Percentiles rank a stretch among this genome's conserved stretches.
Evolutionary conservation across 2,888 invertebrate species (phyloP).

Genomic region (Patella caerulea): DNA sequence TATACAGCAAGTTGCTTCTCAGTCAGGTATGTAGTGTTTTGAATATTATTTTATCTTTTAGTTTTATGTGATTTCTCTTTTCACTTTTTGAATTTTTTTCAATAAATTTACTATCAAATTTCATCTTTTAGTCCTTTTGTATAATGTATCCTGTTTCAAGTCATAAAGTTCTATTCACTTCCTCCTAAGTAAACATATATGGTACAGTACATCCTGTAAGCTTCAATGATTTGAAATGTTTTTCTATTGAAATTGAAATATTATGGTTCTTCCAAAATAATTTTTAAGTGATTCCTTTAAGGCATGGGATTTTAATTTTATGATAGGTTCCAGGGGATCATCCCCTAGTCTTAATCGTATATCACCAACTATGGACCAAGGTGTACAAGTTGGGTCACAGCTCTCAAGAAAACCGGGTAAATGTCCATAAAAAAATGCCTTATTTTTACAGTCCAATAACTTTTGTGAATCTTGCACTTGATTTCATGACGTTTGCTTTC

Average conservation of each 20-base stretch:
- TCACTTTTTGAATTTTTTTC: too few relatives aligned
- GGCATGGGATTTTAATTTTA: constrained; percentile 15
- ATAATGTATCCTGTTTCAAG: too few relatives aligned
- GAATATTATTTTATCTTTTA: too few relatives aligned
- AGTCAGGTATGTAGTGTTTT: constrained; percentile 12
- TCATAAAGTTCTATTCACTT: too few relatives aligned
- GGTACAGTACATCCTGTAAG: too few relatives aligned
- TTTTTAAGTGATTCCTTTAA: background rate
- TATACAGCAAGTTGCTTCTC: constrained; percentile 18
- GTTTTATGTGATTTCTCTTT: too few relatives aligned
- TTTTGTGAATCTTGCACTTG: background rate
- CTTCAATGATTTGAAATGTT: background rate
- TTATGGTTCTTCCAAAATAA: background rate
- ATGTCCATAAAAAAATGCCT: background rate
- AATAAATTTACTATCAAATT: too few relatives aligned
- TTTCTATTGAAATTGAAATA: background rate
- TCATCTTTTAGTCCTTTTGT: too few relatives aligned
- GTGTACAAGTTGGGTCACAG: constrained; percentile 77
- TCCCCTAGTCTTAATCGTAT: constrained; percentile 59
- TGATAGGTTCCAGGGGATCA: constrained; percentile 72
- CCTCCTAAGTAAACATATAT: too few relatives aligned
- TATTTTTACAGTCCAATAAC: too few relatives aligned
- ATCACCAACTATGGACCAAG: constrained; percentile 82
- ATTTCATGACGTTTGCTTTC: constrained; percentile 17
- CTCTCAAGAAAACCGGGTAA: constrained; percentile 16